Percentiles rank a stretch among this genome's conserved stretches.
Evolutionary conservation across 2,797 vertebrate species (phyloP).

Genomic region (Sebastes taczanowskii): DNA sequence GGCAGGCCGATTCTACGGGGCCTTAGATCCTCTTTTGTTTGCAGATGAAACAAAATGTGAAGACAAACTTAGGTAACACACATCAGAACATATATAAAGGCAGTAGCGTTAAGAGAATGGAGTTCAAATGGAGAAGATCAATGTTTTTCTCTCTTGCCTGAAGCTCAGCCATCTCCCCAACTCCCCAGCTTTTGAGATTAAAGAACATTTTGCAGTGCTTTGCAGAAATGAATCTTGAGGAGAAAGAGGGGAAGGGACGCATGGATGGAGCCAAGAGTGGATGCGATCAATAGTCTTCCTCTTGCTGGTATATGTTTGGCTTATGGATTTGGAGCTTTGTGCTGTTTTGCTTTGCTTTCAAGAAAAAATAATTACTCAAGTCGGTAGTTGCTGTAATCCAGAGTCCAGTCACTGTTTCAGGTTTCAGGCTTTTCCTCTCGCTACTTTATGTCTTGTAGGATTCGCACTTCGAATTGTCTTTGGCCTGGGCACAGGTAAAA

Average conservation of each 20-base stretch:
- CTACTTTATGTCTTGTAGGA: background rate
- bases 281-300: background rate
- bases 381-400: background rate
- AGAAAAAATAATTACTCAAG: background rate
- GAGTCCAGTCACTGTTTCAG: background rate
- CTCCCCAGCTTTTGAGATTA: background rate
- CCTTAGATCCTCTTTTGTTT: background rate
- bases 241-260: background rate
- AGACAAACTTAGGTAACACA: background rate
- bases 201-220: constrained; percentile 1
- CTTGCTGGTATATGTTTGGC: background rate
- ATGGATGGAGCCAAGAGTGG: background rate
- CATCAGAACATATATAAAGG: background rate
- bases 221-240: background rate
- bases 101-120: background rate
- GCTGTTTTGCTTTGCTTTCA: background rate
- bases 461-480: background rate
- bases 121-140: constrained; percentile 2
- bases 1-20: background rate
- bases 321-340: background rate
- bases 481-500: background rate
- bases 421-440: background rate
- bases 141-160: background rate
- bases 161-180: background rate
- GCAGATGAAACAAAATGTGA: constrained; percentile 15